Conservation (phyloP, 2,113 vertebrate species). For the Peromyscus californicus region DNA sequence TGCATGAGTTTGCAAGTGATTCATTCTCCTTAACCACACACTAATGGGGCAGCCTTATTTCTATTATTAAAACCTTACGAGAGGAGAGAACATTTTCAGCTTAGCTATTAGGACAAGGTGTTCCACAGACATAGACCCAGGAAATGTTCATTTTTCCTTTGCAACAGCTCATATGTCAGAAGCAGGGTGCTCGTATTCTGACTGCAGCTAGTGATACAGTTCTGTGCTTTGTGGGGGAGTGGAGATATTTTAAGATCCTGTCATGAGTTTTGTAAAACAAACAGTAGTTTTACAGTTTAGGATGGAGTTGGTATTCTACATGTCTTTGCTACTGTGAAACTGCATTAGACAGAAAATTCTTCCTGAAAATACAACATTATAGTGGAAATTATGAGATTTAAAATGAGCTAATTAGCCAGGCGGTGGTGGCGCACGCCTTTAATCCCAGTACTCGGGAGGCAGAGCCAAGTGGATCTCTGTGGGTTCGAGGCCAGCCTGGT, state of each 20-base stretch:
- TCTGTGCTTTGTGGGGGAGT: neutral
- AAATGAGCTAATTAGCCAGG: neutral
- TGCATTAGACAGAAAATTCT: neutral
- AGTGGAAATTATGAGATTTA: slow-evolving; percentile 6
- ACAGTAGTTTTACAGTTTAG: neutral
- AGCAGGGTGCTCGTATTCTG: neutral
- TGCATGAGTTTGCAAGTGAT: neutral
- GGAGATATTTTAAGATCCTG: slow-evolving; percentile 66
- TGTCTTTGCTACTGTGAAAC: neutral
- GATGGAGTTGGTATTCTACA: neutral
- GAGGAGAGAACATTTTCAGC: neutral
- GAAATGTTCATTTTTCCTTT: slow-evolving; percentile 58
- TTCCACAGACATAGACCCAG: neutral
- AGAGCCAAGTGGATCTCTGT: too few species aligned
- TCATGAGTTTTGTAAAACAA: slow-evolving; percentile 56
- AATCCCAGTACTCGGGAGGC: too few species aligned
- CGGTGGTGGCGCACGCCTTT: too few species aligned
- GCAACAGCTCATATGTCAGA: slow-evolving; percentile 16
- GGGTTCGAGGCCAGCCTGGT: too few species aligned
- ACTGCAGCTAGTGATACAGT: slow-evolving; percentile 38
- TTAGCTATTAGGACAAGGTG: slow-evolving; percentile 31
- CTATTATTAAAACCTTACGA: neutral
- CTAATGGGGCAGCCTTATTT: neutral
- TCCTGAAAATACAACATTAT: neutral
- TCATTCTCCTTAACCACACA: neutral